Percentiles rank a stretch among this genome's conserved stretches.
phyloP scores from a whole-genome alignment of 2,113 vertebrate genomes.

The Isichthys henryi region DNA sequence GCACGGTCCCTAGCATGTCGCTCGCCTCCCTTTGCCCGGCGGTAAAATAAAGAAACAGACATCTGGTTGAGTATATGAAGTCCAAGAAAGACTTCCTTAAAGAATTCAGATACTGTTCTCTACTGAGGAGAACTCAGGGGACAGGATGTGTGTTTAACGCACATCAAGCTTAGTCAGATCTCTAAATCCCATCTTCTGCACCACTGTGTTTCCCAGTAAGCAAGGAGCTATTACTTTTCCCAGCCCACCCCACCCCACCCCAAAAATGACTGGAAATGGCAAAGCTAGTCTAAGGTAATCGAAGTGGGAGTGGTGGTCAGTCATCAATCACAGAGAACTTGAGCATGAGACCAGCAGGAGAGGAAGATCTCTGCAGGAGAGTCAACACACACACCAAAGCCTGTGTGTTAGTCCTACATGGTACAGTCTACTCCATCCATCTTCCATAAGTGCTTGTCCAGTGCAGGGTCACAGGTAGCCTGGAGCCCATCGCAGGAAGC shows the following conservation, averaged over 20 bases:
- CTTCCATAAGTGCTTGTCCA: neutral
- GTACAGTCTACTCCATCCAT: neutral
- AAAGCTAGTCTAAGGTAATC: neutral
- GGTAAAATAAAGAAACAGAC: neutral
- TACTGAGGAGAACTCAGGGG: neutral
- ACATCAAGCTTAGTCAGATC: neutral
- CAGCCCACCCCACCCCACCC: neutral
- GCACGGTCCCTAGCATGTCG: neutral
- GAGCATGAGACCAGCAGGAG: neutral
- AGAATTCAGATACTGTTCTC: neutral
- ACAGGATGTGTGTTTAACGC: neutral
- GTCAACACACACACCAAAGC: neutral
- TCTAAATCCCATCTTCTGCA: neutral
- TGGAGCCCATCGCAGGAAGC: neutral
- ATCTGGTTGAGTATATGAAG: neutral
- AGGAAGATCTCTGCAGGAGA: neutral
- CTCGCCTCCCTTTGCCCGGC: neutral
- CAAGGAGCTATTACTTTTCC: neutral
- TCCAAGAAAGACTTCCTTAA: neutral
- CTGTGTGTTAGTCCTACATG: neutral
- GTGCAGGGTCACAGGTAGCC: neutral
- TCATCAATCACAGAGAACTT: neutral
- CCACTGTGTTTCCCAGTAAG: neutral
- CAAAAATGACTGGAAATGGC: neutral
- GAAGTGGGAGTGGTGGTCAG: neutral